Base-by-base conservation (phyloP, 2,113 vertebrate genomes). In the Oryzias melastigma region DNA sequence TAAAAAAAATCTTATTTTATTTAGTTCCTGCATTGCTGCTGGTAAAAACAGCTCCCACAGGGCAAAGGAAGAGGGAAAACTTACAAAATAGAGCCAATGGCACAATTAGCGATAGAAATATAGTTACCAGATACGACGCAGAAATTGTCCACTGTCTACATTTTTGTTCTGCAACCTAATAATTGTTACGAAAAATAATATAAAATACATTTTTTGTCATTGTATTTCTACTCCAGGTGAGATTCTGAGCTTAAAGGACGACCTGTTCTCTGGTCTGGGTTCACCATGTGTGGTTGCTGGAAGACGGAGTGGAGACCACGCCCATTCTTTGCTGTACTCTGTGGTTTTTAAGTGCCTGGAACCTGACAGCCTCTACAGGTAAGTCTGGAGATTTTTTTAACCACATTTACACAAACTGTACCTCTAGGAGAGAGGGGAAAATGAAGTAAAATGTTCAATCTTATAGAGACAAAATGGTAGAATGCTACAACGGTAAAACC, bases 341-440 rank as follows among this genome's bases (percentile, higher is more conserved):
- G 93, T 98, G 82, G 95, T 98, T 88, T 98, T 98, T 92, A 98
- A 98, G 93, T 99, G 97, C 87, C 92, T 98, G 92, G 96, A 98
- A 77, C 94, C 97, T 0, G 97, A 99, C 73, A 96, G 95, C 88
- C 93, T 99, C 67, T 98, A 98, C 92, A 99, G 96, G 97, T 99
- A 94, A 98, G 89, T 81, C 20, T 52, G 22, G 47, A n/a, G 1
- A 55, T 65, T 22, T 7, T 58, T 7, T 12, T 35, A 35, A 12
- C 35, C 35, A 35, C 35, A 12, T 1, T 12, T 35, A 2, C 29
- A 35, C 35, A 35, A 10, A 46, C n/a, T 35, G 15, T 14, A 44
- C n/a, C 1, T 16, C 24, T 19, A 52, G 16, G 46, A 5, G 6
- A 5, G 25, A 56, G 14, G 24, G 14, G 22, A 45, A 10, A 42